Evolutionary conservation across 2,797 vertebrate genomes (phyloP), one percentile per base, ranked within the genome.

Genomic region (Phoebastria nigripes): DNA sequence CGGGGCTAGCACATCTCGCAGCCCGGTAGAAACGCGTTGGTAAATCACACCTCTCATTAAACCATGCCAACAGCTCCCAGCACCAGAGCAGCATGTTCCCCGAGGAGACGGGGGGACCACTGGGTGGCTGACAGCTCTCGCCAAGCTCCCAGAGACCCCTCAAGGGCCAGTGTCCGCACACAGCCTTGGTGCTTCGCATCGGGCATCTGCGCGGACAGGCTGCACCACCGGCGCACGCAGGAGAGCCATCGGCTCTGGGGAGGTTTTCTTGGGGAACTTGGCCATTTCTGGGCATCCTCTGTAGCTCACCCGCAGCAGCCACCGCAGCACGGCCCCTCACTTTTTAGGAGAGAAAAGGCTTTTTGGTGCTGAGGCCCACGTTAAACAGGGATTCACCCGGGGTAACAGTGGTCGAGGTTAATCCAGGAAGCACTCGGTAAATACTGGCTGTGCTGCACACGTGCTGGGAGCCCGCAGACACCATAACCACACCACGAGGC

Each of bases 31-130:
- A 39, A 51, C 13, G 1, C 2, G 1, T 2, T 2, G 12, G 59
- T 31, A 49, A 49, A 37, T 44, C 15, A 14, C 37, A 33, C 9
- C n/a, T 55, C 70, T 39, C 51, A 5, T 13, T 16, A 42, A 85
- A 26, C 44, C 52, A 26, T 1, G 0, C 52, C 63, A 4, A 9
- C 4, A 2, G 39, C n/a, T 61, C 15, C 29, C 8, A 0, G 56
- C 55, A 39, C 55, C 0, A 0, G 28, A 4, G 1, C 9, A 21
- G 22, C 47, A 13, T 19, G 0, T 28, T 54, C 63, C 63, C 62
- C 4, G 0, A 21, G n/a, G 28, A 61, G 39, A 39, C 0, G 3
- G 33, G 26, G 55, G 15, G 47, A 54, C 28, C 6, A 0, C 2
- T 7, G 8, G 28, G 52, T 16, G 24, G 33, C 77, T 19, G 28